Base-by-base conservation (phyloP, 2,888 invertebrate genomes). In the Noctua pronuba region DNA sequence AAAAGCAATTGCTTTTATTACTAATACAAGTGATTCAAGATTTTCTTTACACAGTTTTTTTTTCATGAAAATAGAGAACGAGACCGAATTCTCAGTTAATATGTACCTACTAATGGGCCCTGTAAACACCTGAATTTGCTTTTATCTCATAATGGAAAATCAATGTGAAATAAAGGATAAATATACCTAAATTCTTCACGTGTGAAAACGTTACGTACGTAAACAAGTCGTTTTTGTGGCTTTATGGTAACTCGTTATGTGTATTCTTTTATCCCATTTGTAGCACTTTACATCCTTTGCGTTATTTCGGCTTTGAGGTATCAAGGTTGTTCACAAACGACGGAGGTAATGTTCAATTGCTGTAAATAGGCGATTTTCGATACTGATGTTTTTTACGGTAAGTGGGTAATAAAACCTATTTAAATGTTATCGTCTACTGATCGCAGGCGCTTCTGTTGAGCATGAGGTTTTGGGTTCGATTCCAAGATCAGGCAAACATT, bases 131-230 rank as follows among this genome's bases (percentile, higher is more conserved):
- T 13, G 16, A 68, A 68, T 38, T 31, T 31, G 52, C 13, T 38
- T 49, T n/a, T n/a, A 58, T 35, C 41, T n/a, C 35, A 5, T 60
- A 52, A 66, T 60, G 31, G 35, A 13, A 66, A 66, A 65, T 70
- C 52, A n/a, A 52, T 80, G 68, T 18, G 10, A 66, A 76, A 80
- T 60, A 70, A 70, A 82, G 18, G 44, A 66, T 35, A 46, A 38
- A 77, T 16, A 60, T 44, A 60, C 28, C 28, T 1, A 65, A 60
- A 70, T 44, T 31, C 31, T 60, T 31, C 52, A 49, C 49, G 44
- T 24, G 44, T 46, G 16, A 18, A 24, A 41, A 46, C n/a, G 31
- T n/a, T n/a, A n/a, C n/a, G n/a, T n/a, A n/a, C n/a, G n/a, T n/a
- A n/a, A n/a, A n/a, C n/a, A n/a, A 70, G 24, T 70, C 44, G 31